Percentiles rank a stretch among this genome's conserved stretches.
Conservation (phyloP, 2,888 invertebrate genomes). For the Zonitis immaculata region DNA sequence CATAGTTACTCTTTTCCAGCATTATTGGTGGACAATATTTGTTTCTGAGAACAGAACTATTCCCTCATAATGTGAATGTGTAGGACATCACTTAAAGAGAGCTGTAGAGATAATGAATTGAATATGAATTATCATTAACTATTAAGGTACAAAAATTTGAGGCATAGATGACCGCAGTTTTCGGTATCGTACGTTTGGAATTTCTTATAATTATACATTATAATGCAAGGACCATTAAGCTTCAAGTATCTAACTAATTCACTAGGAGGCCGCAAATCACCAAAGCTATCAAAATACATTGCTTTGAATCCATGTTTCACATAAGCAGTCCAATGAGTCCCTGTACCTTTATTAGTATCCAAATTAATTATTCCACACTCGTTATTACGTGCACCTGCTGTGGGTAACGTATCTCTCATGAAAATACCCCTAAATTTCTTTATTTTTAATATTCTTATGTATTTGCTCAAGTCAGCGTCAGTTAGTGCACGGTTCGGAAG, state of each 20-base stretch:
- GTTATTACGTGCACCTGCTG: neutral
- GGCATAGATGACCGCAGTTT: constrained; percentile 7
- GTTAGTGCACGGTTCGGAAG: constrained; percentile 15
- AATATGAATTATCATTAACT: too few species aligned
- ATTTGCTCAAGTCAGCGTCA: constrained; percentile 17
- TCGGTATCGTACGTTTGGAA: constrained; percentile 5
- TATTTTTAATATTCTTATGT: constrained; percentile 12
- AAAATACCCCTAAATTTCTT: constrained; percentile 19
- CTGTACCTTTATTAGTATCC: constrained; percentile 1
- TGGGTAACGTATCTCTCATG: constrained; percentile 17
- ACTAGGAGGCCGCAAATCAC: constrained; percentile 1
- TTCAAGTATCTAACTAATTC: constrained; percentile 3
- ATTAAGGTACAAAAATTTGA: neutral
- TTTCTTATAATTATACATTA: constrained; percentile 4
- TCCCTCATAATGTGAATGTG: neutral
- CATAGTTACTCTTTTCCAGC: constrained; percentile 1
- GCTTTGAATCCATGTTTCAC: neutral
- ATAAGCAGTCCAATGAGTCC: constrained; percentile 10
- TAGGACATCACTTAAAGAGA: neutral
- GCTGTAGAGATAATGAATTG: too few species aligned
- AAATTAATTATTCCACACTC: constrained; percentile 21
- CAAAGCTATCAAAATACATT: constrained; percentile 8
- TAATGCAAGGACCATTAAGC: neutral
- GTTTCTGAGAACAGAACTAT: neutral
- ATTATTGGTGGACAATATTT: constrained; percentile 4